Percentiles rank a stretch among this genome's conserved stretches.
Evolutionary conservation across 2,113 vertebrate genomes (phyloP).

Genomic region (Stercorarius parasiticus): DNA sequence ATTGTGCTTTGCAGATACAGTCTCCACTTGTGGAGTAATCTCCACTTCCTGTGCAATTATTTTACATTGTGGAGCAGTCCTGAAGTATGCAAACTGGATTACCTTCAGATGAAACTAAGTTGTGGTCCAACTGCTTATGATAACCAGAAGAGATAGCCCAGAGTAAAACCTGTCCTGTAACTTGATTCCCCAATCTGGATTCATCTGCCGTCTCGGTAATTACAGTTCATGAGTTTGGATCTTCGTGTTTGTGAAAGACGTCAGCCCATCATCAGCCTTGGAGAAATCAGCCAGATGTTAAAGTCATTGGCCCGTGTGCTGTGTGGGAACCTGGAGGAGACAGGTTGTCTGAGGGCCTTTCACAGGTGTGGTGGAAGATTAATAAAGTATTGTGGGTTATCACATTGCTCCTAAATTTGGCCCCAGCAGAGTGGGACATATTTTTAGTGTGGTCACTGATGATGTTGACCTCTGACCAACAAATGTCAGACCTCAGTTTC

Average conservation of each 20-base stretch:
- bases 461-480: neutral
- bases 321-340: conserved; percentile 8
- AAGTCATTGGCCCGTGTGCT: neutral
- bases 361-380: neutral
- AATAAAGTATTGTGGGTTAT: neutral
- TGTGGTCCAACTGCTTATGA: neutral
- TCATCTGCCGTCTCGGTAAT: neutral
- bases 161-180: conserved; percentile 32
- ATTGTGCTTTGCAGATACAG: neutral
- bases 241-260: neutral
- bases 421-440: neutral
- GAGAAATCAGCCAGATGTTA: neutral
- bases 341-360: neutral
- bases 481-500: neutral
- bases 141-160: conserved; percentile 2
- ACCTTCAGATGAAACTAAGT: neutral
- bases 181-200: neutral
- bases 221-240: neutral
- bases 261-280: neutral
- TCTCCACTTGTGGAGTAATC: neutral
- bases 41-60: neutral
- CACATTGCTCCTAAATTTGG: neutral
- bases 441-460: neutral
- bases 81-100: neutral
- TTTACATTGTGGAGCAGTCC: neutral